Evolutionary conservation across 2,797 vertebrate species (phyloP).

Genomic region (Alca torda): DNA sequence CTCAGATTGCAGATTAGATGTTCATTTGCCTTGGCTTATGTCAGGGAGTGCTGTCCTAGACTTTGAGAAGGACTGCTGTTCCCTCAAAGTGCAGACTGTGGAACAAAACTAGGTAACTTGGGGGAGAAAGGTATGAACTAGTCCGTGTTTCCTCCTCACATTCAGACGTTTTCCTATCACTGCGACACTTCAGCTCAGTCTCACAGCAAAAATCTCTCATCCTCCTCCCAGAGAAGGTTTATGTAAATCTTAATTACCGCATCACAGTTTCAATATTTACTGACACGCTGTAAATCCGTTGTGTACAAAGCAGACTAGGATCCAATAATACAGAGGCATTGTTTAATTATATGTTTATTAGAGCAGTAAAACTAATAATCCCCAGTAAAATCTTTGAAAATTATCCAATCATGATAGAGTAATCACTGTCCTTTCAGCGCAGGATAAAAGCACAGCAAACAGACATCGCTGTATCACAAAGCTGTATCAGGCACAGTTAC

Average conservation of each 20-base stretch:
- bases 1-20: not conserved
- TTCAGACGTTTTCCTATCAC: not conserved
- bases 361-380: constrained; percentile 66
- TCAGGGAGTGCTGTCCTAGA: not conserved
- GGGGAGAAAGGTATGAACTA: not conserved
- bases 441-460: constrained; percentile 5
- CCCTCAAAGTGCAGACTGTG: not conserved
- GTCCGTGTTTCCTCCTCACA: not conserved
- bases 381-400: constrained; percentile 60
- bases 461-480: not conserved
- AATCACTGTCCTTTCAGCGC: constrained; percentile 13
- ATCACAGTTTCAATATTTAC: constrained; percentile 57
- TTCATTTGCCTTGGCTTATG: not conserved
- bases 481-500: not conserved
- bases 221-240: constrained; percentile 14
- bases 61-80: not conserved
- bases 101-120: not conserved
- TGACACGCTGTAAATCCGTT: constrained; percentile 45
- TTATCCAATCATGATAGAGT: constrained; percentile 23
- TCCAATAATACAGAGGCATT: constrained; percentile 43
- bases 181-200: not conserved
- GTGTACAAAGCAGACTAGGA: constrained; percentile 50
- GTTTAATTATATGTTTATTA: constrained; percentile 68
- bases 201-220: not conserved
- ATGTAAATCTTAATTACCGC: constrained; percentile 62